Percentiles rank a stretch among this genome's conserved stretches.
Conservation (phyloP, 1,140 invertebrate genomes). For the Megathymus violae region DNA sequence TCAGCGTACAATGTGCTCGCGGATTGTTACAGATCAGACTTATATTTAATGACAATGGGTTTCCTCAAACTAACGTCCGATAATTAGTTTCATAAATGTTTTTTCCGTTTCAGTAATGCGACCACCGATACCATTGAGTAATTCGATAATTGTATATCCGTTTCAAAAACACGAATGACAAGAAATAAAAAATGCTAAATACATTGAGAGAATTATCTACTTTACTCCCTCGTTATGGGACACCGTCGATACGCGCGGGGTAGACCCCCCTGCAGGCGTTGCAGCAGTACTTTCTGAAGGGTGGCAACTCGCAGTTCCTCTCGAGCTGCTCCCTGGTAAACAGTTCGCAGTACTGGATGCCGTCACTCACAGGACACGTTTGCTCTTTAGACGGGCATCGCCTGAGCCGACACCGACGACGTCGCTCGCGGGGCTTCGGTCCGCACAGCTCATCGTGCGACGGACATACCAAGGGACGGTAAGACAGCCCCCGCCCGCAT, state of each 20-base stretch:
- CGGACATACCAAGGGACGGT: constrained; percentile 87
- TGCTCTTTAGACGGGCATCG: constrained; percentile 46
- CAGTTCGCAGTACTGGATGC: constrained; percentile 68
- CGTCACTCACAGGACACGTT: constrained; percentile 54
- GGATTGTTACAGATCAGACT: too few species aligned
- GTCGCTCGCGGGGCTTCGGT: constrained; percentile 75
- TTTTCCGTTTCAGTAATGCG: too few species aligned
- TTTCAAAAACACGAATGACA: too few species aligned
- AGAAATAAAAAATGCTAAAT: too few species aligned
- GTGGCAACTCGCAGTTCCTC: constrained; percentile 84
- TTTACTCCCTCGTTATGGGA: constrained; percentile 11
- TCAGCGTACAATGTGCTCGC: too few species aligned
- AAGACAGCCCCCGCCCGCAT: constrained; percentile 89
- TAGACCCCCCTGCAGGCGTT: constrained; percentile 73
- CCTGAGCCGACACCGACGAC: constrained; percentile 60
- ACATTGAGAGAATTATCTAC: too few species aligned
- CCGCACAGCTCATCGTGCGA: constrained; percentile 79
- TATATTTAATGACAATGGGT: too few species aligned
- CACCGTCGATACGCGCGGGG: constrained; percentile 21
- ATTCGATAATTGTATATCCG: too few species aligned
- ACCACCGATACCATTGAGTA: too few species aligned
- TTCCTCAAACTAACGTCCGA: too few species aligned
- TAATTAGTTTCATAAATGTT: too few species aligned
- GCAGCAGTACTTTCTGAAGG: constrained; percentile 84
- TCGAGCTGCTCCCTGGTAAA: constrained; percentile 72